Conservation (phyloP, 1,140 invertebrate species). For the Pentalonia nigronervosa region DNA sequence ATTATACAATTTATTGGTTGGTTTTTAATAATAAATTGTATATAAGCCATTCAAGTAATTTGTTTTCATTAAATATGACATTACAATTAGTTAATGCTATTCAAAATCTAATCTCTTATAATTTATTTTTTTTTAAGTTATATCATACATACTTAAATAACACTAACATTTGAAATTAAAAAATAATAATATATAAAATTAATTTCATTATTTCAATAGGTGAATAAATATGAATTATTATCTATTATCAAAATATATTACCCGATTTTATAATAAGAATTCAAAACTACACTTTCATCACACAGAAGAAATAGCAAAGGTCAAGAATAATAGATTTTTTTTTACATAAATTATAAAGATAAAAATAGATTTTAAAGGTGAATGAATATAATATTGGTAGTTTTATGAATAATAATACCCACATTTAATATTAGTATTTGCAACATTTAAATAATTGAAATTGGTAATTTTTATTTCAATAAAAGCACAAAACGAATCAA, state of each 20-base stretch:
- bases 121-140: neutral
- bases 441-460: conserved; percentile 23
- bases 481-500: conserved; percentile 48
- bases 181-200: neutral
- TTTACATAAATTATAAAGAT: neutral
- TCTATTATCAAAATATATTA: neutral
- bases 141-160: neutral
- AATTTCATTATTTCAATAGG: neutral
- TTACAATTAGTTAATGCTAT: neutral
- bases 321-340: neutral
- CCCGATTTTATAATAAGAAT: neutral
- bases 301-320: neutral
- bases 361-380: neutral
- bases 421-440: conserved; percentile 24
- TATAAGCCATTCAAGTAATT: neutral
- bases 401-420: neutral
- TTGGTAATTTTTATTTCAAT: conserved; percentile 1
- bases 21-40: neutral
- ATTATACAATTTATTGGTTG: neutral
- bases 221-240: neutral
- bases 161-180: neutral
- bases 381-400: neutral
- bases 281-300: neutral
- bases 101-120: neutral
- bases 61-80: neutral